Evolutionary conservation across 2,888 invertebrate genomes (phyloP), one percentile per base, ranked within the genome.

Genomic region (Lysandra bellargus): DNA sequence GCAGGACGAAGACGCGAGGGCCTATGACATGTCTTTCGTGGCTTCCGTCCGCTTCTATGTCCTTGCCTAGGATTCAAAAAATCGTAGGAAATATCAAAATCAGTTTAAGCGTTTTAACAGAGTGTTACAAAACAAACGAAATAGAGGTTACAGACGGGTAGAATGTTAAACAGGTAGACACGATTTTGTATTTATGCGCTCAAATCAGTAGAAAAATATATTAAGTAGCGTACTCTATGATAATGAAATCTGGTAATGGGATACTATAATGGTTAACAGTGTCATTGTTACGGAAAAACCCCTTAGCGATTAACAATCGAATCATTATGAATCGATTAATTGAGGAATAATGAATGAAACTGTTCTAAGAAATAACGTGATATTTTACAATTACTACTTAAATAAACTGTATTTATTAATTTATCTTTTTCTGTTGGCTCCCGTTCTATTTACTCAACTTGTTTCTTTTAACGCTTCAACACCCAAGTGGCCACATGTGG

Each of bases 261-360:
- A 61, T 3, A 64, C 30, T 64, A 30, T 12, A 3, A 3, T 64
- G 23, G 12, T 30, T 64, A 64, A 69, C 9, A 37, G 69, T 69
- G 33, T 69, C 69, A 69, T 69, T 69, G 69, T 69, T 69, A 69
- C 14, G 33, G 69, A 69, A 33, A 61, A 69, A 69, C 5, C 69
- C 69, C 69, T 14, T 17, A 69, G 23, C 69, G 30, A 23, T 69
- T 69, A 69, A 33, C 30, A 69, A 69, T 69, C 69, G 30, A 33
- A 23, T 33, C 33, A 69, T 69, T 69, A 69, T 33, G 14, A 37
- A 69, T 69, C 69, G 69, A 69, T 69, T 69, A 33, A 69, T 33
- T 69, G 33, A 37, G 69, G 69, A 69, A 69, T 33, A 6, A 17
- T 69, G 69, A 37, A 69, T 69, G 23, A 69, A 69, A 69, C 14